Evolutionary conservation across 2,113 vertebrate species (phyloP), one percentile per base, ranked within the genome.

Genomic region (Poecile atricapillus): DNA sequence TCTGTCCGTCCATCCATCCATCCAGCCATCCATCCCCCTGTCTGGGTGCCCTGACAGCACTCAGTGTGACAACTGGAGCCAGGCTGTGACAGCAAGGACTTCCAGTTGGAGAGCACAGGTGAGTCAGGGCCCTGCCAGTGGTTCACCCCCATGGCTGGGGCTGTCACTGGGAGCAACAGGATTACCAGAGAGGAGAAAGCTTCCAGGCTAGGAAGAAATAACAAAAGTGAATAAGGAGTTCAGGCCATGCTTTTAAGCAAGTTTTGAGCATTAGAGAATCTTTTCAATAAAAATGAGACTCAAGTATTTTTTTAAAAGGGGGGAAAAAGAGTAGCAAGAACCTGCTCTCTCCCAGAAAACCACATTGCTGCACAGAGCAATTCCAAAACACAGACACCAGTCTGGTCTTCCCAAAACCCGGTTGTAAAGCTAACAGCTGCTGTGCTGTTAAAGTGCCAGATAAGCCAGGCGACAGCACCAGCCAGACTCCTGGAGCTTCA

Each of bases 81-180:
- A 1, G 49, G 60, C 39, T 78, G 60, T 67, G n/a, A 23, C 30
- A 59, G 5, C 13, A 21, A 59, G 27, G 79, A 56, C 49, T 63
- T 33, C 28, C 44, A 55, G 37, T 1, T 0, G 0, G 62, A 70
- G 43, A 58, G n/a, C 1, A 0, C 28, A 59, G 75, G 30, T 0
- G 0, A 89, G 33, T 30, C 4, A 4, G 59, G 70, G 69, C n/a
- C 68, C 33, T 62, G 30, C 41, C 44, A 73, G 85, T 0, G 5
- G 62, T 58, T 95, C 75, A 58, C 31, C 41, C 49, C 71, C 11
- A 5, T 1, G 10, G 13, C 80, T 52, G 39, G 39, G 53, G 35
- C 79, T 75, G 13, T 65, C 86, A 15, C 91, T 73, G 67, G 63
- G 62, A 92, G 46, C 53, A 95, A 94, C 59, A 69, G 68, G 74